Evolutionary conservation across 2,888 invertebrate species (phyloP), one percentile per base, ranked within the genome.

Genomic region (Sinodicranocentrus sp.): DNA sequence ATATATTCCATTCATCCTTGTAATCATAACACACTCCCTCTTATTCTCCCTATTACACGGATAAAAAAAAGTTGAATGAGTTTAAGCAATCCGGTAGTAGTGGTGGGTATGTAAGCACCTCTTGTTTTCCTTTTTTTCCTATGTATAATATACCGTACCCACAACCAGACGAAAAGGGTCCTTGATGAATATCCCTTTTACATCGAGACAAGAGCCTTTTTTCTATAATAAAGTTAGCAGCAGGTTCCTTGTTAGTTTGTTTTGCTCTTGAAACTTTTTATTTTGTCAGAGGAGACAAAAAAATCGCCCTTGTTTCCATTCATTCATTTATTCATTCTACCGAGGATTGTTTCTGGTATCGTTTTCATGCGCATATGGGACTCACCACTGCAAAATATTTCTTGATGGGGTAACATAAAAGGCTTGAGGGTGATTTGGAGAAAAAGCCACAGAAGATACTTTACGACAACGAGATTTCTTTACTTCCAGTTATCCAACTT

Each of bases 191-290:
- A 68, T 68, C 79, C 79, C 63, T 33, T 77, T 52, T 67, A 65
- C 52, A 57, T 39, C 6, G 5, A 54, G 33, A 33, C 33, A 39
- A 21, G 19, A 57, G 54, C 57, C 57, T 6, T 57, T 3, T 23
- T 57, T 57, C 19, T 21, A 25, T 54, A 80, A 80, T 73, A 65
- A 75, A 44, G n/a, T 71, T 63, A 73, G 59, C 65, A 73, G 82
- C 82, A 82, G 82, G 82, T 82, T 82, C 67, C 75, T 82, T 73
- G 80, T 80, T 80, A 72, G 82, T 82, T 82, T 82, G 75, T 82
- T 82, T 82, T 75, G 73, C 82, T 82, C 73, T 82, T 52, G 44
- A 72, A 78, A 61, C 59, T 19, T 70, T 23, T 76, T n/a, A n/a
- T 76, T 78, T 75, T 59, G 82, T 82, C 82, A 75, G n/a, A n/a